These are phyloP conservation scores for Dunckerocampus dactyliophorus DNA, from an alignment of 2,113 vertebrate genomes.

Conservation along the genomic window DNA sequence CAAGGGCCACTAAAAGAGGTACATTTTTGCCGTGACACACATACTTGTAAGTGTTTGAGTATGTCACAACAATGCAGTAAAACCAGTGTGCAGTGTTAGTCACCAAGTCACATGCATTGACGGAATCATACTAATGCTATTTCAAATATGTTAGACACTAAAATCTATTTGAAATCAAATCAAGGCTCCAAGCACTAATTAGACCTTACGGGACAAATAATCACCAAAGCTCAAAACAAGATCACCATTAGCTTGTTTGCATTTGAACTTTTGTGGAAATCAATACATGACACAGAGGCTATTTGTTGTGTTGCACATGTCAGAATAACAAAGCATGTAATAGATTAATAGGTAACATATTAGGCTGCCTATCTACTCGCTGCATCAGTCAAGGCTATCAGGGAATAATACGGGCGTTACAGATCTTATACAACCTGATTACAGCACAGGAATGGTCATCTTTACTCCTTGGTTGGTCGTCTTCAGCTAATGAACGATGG, in stretches of 20 bases:
- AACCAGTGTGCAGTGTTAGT: too few species aligned
- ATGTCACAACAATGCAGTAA: too few species aligned
- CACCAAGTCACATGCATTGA: slow-evolving; percentile 9
- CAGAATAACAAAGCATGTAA: not conserved
- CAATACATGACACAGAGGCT: slow-evolving; percentile 11
- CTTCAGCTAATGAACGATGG: slow-evolving; percentile 4
- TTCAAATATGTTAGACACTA: slow-evolving; percentile 7
- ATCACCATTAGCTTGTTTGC: too few species aligned
- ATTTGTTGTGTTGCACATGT: not conserved
- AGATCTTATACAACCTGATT: not conserved
- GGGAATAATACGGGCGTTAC: not conserved
- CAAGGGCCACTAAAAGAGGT: too few species aligned
- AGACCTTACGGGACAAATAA: slow-evolving; percentile 39
- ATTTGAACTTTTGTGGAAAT: slow-evolving; percentile 30
- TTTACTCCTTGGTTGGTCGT: slow-evolving; percentile 1
- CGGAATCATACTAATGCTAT: slow-evolving; percentile 2
- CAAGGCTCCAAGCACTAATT: slow-evolving; percentile 40
- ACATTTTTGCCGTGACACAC: too few species aligned
- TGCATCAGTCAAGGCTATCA: slow-evolving; percentile 14
- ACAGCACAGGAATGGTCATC: not conserved
- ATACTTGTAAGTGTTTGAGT: too few species aligned
- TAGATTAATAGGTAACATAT: slow-evolving; percentile 30
- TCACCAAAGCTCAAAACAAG: slow-evolving; percentile 35
- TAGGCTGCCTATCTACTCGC: slow-evolving; percentile 11
- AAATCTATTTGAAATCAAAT: slow-evolving; percentile 35